These are phyloP conservation scores for Ormyrus pomaceus DNA, from an alignment of 2,888 invertebrate species.

Conservation along the genomic window DNA sequence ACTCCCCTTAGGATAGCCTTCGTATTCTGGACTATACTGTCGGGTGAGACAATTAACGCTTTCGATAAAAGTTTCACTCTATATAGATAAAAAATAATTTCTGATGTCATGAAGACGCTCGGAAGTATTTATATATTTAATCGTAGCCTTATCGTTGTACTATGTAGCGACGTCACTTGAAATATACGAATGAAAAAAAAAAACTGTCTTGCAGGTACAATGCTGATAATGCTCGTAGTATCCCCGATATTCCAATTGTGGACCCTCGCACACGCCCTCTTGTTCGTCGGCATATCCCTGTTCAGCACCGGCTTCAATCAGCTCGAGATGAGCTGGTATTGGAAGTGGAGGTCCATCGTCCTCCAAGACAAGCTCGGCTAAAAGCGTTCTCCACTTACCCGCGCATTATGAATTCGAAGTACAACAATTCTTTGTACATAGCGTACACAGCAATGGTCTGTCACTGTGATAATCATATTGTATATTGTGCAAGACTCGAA, in stretches of 20 bases:
- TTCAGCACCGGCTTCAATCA: conserved; percentile 70
- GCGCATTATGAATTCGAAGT: conserved; percentile 13
- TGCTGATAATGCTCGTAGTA: conserved; percentile 66
- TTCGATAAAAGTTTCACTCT: no score
- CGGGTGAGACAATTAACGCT: conserved; percentile 16
- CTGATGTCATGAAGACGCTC: neutral
- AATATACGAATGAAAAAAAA: no score
- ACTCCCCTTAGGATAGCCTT: conserved; percentile 78
- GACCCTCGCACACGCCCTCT: conserved; percentile 64
- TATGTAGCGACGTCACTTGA: no score
- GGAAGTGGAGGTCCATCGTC: conserved; percentile 65
- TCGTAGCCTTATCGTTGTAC: no score
- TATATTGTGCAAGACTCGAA: conserved; percentile 23
- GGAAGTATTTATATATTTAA: no score
- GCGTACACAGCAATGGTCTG: conserved; percentile 57
- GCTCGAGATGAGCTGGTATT: conserved; percentile 72
- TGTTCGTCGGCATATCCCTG: conserved; percentile 69
- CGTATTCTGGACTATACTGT: conserved; percentile 80
- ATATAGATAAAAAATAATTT: neutral
- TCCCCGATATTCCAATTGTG: conserved; percentile 72
- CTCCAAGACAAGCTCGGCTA: conserved; percentile 21
- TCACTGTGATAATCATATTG: conserved; percentile 62
- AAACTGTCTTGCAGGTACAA: conserved; percentile 60
- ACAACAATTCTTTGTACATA: conserved; percentile 36
- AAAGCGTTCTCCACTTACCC: neutral